These are phyloP conservation scores for Tachypleus tridentatus DNA, from an alignment of 1,140 invertebrate species.

Conservation along the genomic window DNA sequence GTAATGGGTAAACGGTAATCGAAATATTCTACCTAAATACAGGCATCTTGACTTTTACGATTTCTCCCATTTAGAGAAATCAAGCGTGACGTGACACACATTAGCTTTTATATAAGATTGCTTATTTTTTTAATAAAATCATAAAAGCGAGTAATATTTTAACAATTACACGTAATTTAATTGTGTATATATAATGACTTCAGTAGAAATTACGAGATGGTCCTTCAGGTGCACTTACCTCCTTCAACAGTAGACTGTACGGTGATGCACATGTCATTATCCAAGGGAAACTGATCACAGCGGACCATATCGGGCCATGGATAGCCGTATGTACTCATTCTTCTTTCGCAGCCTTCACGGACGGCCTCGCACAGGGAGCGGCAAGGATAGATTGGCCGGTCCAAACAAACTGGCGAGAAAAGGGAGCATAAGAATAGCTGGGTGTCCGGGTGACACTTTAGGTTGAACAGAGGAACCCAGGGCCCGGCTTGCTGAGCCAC, in stretches of 20 bases:
- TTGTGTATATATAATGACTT: no score
- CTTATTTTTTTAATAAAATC: no score
- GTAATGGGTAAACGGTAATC: no score
- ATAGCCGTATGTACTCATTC: conserved; percentile 52
- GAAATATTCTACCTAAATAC: no score
- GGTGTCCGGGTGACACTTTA: conserved; percentile 55
- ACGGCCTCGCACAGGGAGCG: conserved; percentile 51
- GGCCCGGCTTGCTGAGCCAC: conserved; percentile 46
- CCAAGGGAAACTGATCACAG: conserved; percentile 51
- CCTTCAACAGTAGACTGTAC: conserved; percentile 30
- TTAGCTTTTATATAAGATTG: no score
- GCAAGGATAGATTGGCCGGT: conserved; percentile 49
- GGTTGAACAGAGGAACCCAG: conserved; percentile 48
- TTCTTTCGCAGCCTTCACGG: conserved; percentile 43
- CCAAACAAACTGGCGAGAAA: conserved; percentile 55
- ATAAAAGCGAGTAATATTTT: no score
- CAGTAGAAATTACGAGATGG: no score
- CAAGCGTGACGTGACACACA: no score
- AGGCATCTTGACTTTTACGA: no score
- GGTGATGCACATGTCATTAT: conserved; percentile 55
- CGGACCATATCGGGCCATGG: conserved; percentile 56
- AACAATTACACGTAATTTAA: no score
- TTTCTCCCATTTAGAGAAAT: no score
- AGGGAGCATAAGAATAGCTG: conserved; percentile 57
- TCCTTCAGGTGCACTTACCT: conserved; percentile 17